Evolutionary conservation across 2,888 invertebrate species (phyloP).

Genomic region (Plemyria rubiginata): DNA sequence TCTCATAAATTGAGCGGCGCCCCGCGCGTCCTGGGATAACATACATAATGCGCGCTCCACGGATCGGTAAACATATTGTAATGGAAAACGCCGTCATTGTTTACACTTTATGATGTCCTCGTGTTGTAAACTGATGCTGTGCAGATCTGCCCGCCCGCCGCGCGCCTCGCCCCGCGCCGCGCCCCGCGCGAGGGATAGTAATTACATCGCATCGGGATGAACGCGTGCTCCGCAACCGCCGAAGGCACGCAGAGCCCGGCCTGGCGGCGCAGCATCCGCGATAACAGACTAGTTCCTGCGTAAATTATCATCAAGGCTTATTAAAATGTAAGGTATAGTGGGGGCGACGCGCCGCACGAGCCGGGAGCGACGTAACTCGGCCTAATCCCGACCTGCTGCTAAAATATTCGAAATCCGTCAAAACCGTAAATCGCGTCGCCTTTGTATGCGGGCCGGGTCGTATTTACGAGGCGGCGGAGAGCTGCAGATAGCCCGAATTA

Average conservation of each 20-base stretch:
- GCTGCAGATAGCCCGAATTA: conserved; percentile 83
- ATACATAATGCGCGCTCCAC: conserved; percentile 82
- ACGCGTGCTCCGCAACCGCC: conserved; percentile 32
- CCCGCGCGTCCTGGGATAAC: conserved; percentile 81
- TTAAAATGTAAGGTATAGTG: conserved; percentile 54
- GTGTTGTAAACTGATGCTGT: conserved; percentile 73
- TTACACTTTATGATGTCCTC: conserved; percentile 83
- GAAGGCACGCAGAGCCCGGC: conserved; percentile 26
- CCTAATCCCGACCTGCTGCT: conserved; percentile 65
- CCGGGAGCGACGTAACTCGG: conserved; percentile 62
- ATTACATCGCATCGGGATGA: conserved; percentile 42
- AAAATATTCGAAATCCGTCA: conserved; percentile 81
- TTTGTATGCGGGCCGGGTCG: conserved; percentile 72
- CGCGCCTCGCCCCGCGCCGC: conserved; percentile 48
- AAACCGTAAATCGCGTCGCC: conserved; percentile 81
- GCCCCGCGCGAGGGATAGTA: conserved; percentile 39
- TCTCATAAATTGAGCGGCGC: conserved; percentile 80
- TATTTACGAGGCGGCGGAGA: conserved; percentile 72
- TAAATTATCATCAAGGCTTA: conserved; percentile 65
- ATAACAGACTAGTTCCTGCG: conserved; percentile 34
- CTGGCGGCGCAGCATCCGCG: conserved; percentile 22
- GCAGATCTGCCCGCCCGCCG: conserved; percentile 58
- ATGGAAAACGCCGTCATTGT: conserved; percentile 84
- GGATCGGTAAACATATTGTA: conserved; percentile 85
- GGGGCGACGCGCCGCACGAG: conserved; percentile 39